Evolutionary conservation across 2,797 vertebrate species (phyloP), one percentile per base, ranked within the genome.

Genomic region (Setipinna tenuifilis): DNA sequence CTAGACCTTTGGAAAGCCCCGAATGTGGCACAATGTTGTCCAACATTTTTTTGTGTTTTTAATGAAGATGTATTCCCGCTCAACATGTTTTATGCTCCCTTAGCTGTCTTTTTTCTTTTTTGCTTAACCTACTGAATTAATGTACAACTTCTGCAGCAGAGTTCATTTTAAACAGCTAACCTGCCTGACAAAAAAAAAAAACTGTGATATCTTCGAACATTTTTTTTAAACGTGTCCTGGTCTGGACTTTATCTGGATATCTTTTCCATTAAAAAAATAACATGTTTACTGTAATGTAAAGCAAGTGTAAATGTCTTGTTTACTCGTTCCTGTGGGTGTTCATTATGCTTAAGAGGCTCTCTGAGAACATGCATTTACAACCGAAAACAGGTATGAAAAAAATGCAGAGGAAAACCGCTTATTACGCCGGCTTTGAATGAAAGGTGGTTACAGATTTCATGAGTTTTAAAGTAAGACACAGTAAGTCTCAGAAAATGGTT

Each of bases 401-500:
- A 19, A 78, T 78, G 71, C 31, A 44, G 71, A 44, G 71, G 35
- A 78, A 44, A 96, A 95, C 95, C 90, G 58, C 91, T 96, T 92
- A 96, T 96, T 96, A 96, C 88, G 88, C 90, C 91, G 91, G 92
- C 91, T 93, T 89, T 91, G 93, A 78, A 21, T 44, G 92, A 91
- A 91, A 59, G 82, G 93, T 94, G 95, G 94, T 94, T 91, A 90
- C 94, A 95, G 92, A 94, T 94, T 93, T 92, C 89, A 90, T 93
- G 93, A 95, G 93, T 93, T 93, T 88, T 85, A 87, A 90, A 90
- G 89, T 92, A 95, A 92, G 90, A 90, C 91, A 91, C 82, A n/a
- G n/a, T n/a, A n/a, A n/a, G 81, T 75, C 92, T 91, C 92, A 90
- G 71, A 95, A 96, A 95, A 95, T 95, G 90, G 93, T 96, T 95